These are phyloP conservation scores for Varanus salvator DNA, from an alignment of 2,113 vertebrate species.

Conservation along the genomic window DNA sequence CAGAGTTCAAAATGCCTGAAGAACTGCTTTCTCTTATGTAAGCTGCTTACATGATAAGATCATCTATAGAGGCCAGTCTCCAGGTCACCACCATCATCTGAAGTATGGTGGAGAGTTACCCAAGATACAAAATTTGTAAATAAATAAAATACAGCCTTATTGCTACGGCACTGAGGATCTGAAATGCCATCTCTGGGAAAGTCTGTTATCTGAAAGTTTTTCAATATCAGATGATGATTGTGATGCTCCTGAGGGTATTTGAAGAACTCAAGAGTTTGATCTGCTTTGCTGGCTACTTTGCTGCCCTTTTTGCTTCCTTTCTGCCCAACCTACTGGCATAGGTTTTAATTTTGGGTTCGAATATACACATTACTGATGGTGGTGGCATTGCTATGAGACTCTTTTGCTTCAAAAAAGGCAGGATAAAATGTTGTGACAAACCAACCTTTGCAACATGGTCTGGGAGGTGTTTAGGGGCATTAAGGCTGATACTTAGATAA, in stretches of 20 bases:
- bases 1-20: no score
- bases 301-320: neutral
- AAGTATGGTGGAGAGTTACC: neutral
- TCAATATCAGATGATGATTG: neutral
- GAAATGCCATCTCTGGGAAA: neutral
- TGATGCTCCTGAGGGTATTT: neutral
- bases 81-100: neutral
- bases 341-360: neutral
- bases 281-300: neutral
- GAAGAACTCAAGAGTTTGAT: neutral
- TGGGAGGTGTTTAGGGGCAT: neutral
- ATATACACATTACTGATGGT: no score
- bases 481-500: neutral
- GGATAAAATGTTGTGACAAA: neutral
- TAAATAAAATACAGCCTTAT: no score
- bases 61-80: neutral
- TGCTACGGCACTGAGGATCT: neutral
- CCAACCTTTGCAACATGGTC: neutral
- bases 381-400: neutral
- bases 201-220: neutral
- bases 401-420: neutral
- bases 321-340: no score
- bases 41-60: neutral
- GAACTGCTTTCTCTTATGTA: neutral
- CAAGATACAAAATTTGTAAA: no score